Evolutionary conservation across 2,113 vertebrate species (phyloP).

Genomic region (Pseudorasbora parva): DNA sequence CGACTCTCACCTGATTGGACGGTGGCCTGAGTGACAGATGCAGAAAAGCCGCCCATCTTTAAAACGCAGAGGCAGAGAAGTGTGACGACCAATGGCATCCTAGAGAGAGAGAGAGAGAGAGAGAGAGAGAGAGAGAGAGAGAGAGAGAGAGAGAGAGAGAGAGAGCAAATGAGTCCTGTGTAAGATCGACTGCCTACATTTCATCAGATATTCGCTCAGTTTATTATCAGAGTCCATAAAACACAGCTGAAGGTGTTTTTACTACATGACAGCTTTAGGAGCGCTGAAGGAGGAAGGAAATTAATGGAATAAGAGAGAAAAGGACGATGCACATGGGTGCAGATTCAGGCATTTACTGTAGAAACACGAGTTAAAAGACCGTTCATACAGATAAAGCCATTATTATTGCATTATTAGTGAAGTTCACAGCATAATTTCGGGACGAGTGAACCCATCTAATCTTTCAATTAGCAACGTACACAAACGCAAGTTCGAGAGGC

Average conservation of each 20-base stretch:
- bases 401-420: not conserved
- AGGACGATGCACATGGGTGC: not conserved
- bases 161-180: slow-evolving; percentile 32
- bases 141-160: slow-evolving; percentile 50
- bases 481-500: too few species aligned
- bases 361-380: not conserved
- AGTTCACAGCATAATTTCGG: too few species aligned
- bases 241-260: slow-evolving; percentile 35
- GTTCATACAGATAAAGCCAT: not conserved
- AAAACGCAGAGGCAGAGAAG: not conserved
- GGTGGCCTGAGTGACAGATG: slow-evolving; percentile 35
- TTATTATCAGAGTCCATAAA: slow-evolving; percentile 43
- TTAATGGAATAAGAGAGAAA: not conserved
- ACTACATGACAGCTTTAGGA: slow-evolving; percentile 34
- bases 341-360: not conserved
- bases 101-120: slow-evolving; percentile 48
- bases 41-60: not conserved
- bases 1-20: slow-evolving; percentile 61
- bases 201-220: slow-evolving; percentile 27
- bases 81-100: slow-evolving; percentile 10
- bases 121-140: slow-evolving; percentile 50
- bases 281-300: not conserved
- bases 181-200: not conserved
- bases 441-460: too few species aligned
- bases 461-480: too few species aligned